Evolutionary conservation across 37 sponge, comb jelly and placozoan genomes (phyloP).

Genomic region (Dysidea cf. avara): DNA sequence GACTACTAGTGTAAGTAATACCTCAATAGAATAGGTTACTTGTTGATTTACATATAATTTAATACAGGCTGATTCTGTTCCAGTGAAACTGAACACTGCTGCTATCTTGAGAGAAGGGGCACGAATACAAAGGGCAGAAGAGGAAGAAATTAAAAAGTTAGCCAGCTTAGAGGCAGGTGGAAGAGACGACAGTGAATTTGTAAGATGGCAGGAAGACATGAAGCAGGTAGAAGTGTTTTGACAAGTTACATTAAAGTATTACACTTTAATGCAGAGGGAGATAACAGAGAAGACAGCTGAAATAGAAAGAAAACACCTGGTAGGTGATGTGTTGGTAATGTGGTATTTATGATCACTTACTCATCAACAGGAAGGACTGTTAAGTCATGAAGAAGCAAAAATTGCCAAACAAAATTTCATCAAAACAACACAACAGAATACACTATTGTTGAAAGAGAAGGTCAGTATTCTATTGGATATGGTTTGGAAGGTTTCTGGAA

Average conservation of each 20-base stretch:
- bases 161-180: conserved; percentile 83
- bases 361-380: conserved; percentile 59
- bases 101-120: conserved; percentile 94
- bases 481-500: too few relatives aligned
- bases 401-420: conserved; percentile 77
- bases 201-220: conserved; percentile 81
- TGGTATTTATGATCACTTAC: neutral
- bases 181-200: conserved; percentile 73
- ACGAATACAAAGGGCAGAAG: conserved; percentile 76
- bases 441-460: conserved; percentile 77
- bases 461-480: too few relatives aligned
- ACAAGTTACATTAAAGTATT: neutral
- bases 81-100: conserved; percentile 92
- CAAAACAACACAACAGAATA: conserved; percentile 58
- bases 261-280: conserved; percentile 53
- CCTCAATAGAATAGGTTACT: too few relatives aligned
- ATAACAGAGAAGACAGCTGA: conserved; percentile 79
- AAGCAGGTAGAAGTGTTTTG: conserved; percentile 43
- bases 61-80: conserved; percentile 47
- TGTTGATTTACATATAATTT: too few relatives aligned
- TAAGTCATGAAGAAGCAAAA: conserved; percentile 96
- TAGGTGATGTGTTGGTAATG: conserved; percentile 13
- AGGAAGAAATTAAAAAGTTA: conserved; percentile 80
- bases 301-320: conserved; percentile 77
- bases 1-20: too few relatives aligned